Percentiles rank a stretch among this genome's conserved stretches.
Evolutionary conservation across 2,888 invertebrate genomes (phyloP).

Genomic region (Aspidiotus rigidus): DNA sequence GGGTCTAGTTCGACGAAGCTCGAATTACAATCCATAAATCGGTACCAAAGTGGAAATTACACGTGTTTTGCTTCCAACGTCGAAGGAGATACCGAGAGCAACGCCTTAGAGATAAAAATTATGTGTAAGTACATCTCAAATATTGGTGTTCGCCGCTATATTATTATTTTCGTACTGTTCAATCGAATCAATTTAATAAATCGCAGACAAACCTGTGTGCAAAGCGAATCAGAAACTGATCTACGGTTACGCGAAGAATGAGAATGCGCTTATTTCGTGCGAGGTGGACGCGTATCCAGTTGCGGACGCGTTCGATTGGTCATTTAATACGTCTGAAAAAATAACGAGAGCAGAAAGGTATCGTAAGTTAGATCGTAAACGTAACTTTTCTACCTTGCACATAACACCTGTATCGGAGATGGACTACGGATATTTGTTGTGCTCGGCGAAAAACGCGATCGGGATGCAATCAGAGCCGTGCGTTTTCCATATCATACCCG

Average conservation of each 20-base stretch:
- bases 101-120: slow-evolving; percentile 68
- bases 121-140: slow-evolving; percentile 67
- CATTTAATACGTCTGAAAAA: slow-evolving; percentile 64
- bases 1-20: slow-evolving; percentile 60
- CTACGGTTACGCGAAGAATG: slow-evolving; percentile 74
- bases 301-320: slow-evolving; percentile 76
- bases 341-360: slow-evolving; percentile 52
- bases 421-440: slow-evolving; percentile 66
- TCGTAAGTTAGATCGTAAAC: slow-evolving; percentile 33
- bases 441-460: slow-evolving; percentile 62
- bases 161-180: not conserved
- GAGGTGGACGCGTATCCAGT: slow-evolving; percentile 77
- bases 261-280: slow-evolving; percentile 67
- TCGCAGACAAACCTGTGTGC: slow-evolving; percentile 72
- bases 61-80: slow-evolving; percentile 83
- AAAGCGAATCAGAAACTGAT: slow-evolving; percentile 62
- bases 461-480: slow-evolving; percentile 66
- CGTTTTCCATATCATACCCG: slow-evolving; percentile 62
- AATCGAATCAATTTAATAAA: not conserved
- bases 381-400: slow-evolving; percentile 49
- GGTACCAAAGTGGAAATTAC: slow-evolving; percentile 76
- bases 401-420: slow-evolving; percentile 64
- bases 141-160: not conserved
- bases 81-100: slow-evolving; percentile 80
- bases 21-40: slow-evolving; percentile 68